These are phyloP conservation scores for Hemiscyllium ocellatum DNA, from an alignment of 2,113 vertebrate genomes.

Conservation along the genomic window DNA sequence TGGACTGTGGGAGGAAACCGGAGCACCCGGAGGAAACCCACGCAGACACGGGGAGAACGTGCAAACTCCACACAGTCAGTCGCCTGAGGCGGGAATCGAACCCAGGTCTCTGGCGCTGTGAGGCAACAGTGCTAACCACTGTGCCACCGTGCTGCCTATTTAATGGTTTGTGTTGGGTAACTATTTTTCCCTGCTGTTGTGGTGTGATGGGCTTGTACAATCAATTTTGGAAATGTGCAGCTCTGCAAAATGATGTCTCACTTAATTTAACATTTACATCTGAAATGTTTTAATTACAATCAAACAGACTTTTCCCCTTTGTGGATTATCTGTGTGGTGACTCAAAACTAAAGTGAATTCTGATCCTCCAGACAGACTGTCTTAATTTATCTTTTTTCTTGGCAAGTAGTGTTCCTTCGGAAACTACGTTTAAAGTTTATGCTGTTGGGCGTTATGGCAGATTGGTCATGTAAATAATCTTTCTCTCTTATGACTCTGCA, in stretches of 20 bases:
- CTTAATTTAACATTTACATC: background rate
- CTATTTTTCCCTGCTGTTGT: background rate
- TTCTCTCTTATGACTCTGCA: background rate
- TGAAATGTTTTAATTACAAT: slow-evolving; percentile 27
- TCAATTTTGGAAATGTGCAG: background rate
- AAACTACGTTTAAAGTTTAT: background rate
- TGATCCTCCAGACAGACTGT: background rate
- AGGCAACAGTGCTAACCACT: too few species aligned
- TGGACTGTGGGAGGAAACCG: too few species aligned
- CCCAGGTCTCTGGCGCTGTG: too few species aligned
- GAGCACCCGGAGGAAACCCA: too few species aligned
- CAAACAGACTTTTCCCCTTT: background rate
- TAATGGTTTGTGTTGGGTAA: background rate
- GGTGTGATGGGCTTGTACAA: background rate
- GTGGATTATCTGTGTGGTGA: background rate
- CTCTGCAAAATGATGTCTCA: background rate
- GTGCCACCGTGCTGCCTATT: too few species aligned
- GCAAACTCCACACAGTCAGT: too few species aligned
- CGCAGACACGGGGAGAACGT: too few species aligned
- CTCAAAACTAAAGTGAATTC: slow-evolving; percentile 19
- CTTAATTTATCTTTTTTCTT: slow-evolving; percentile 3
- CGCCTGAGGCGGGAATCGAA: too few species aligned
- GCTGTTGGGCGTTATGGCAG: background rate
- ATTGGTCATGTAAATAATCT: background rate
- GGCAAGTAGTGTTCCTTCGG: background rate